Percentiles rank a stretch among this genome's conserved stretches.
Evolutionary conservation across 2,888 invertebrate species (phyloP).

Genomic region (Ormia ochracea): DNA sequence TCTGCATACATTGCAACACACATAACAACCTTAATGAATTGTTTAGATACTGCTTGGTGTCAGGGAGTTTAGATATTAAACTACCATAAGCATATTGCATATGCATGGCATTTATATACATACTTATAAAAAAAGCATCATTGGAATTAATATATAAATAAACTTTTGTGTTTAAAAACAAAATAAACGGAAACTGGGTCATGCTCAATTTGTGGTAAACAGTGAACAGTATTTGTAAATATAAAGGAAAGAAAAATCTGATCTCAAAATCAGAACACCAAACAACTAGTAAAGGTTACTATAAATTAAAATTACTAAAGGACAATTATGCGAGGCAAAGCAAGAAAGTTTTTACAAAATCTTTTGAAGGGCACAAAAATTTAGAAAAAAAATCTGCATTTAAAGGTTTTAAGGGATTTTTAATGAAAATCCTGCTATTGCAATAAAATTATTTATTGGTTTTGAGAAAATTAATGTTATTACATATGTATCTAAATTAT

Average conservation of each 20-base stretch:
- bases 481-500: no score
- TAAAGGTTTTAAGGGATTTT: no score
- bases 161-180: background rate
- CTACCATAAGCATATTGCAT: no score
- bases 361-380: no score
- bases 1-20: background rate
- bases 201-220: conserved; percentile 49
- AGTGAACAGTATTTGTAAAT: conserved; percentile 40
- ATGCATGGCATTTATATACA: background rate
- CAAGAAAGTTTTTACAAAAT: no score
- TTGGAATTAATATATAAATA: background rate
- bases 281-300: background rate
- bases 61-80: no score
- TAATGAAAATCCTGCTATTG: no score
- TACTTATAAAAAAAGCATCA: background rate
- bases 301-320: background rate
- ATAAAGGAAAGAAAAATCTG: conserved; percentile 10
- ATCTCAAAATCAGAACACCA: conserved; percentile 17
- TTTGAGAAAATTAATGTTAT: no score
- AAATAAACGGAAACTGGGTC: conserved; percentile 47
- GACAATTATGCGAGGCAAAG: no score
- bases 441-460: no score
- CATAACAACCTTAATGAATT: background rate
- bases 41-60: conserved; percentile 26
- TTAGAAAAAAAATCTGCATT: no score